Base-by-base conservation (phyloP, 1,140 invertebrate species). In the Cydia pomonella region DNA sequence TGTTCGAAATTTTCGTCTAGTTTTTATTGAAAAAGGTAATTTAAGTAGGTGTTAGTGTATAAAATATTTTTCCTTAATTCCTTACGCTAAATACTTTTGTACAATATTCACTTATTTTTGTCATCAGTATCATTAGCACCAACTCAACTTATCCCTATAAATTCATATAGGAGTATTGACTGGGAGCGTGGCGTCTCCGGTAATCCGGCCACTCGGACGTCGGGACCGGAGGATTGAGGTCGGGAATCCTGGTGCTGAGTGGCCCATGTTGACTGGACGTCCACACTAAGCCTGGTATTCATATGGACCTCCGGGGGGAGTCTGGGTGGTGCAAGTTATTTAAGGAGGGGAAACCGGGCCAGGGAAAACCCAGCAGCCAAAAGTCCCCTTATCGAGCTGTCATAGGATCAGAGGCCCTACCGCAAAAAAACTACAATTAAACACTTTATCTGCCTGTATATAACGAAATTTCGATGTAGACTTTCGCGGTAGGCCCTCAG, bases 371-470 rank as follows among this genome's bases (percentile, higher is more conserved):
- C 82, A 89, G 85, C 85, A 88, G 85, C 84, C 84, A 88, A 88
- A 90, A 98, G 97, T 96, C 96, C 95, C 97, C 97, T 97, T 97
- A 97, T 96, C 94, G 96, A 94, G 96, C 97, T 98, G 97, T 98
- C 98, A 97, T 97, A 97, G 97, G 97, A 98, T 97, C n/a, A 96
- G 97, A 97, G 96, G 95, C 97, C 95, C n/a, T n/a, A n/a, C n/a
- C n/a, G n/a, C n/a, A n/a, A n/a, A n/a, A n/a, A n/a, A n/a, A n/a
- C n/a, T n/a, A n/a, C n/a, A n/a, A n/a, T n/a, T n/a, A n/a, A n/a
- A n/a, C n/a, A n/a, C n/a, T n/a, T n/a, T n/a, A n/a, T n/a, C n/a
- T n/a, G n/a, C n/a, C n/a, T n/a, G n/a, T n/a, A n/a, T n/a, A n/a
- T n/a, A n/a, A n/a, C n/a, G n/a, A n/a, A n/a, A n/a, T n/a, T n/a